Percentiles rank a stretch among this genome's conserved stretches.
These are phyloP conservation scores for Corythaeola cristata DNA, from an alignment of 2,113 vertebrate species.

Conservation along the genomic window DNA sequence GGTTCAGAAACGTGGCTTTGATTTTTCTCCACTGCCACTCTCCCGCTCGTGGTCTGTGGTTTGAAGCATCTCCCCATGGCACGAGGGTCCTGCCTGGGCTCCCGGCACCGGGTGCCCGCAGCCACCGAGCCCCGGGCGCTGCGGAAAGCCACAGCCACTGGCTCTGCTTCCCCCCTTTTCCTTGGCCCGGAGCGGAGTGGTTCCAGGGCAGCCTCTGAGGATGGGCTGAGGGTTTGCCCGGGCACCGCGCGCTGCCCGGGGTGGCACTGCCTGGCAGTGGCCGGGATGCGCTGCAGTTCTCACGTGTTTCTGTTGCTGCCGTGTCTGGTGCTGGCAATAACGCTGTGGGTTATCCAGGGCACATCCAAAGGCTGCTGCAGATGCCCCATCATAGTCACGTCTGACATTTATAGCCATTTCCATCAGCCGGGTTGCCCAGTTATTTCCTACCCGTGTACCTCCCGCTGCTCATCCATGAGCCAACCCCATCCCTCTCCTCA, in stretches of 20 bases:
- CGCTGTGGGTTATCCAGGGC: neutral
- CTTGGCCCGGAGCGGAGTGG: fast-evolving
- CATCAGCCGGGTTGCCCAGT: neutral
- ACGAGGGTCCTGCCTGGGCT: neutral
- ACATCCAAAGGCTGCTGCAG: neutral
- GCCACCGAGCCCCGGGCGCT: neutral
- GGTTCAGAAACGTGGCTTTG: fast-evolving
- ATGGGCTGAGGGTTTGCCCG: neutral
- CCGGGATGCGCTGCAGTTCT: neutral
- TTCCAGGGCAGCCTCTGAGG: neutral
- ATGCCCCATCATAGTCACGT: fast-evolving
- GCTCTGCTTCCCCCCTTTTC: too few species aligned
- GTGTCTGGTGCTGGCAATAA: fast-evolving
- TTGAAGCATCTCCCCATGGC: neutral
- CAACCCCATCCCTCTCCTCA: neutral
- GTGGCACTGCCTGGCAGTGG: neutral
- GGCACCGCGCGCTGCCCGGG: fast-evolving
- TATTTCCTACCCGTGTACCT: fast-evolving
- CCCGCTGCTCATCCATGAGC: fast-evolving
- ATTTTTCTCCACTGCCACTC: fast-evolving
- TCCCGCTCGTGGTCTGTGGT: neutral
- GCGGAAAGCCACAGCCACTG: fast-evolving
- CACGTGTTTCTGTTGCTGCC: neutral
- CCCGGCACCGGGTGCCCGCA: fast-evolving
- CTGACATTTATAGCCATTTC: neutral